These are phyloP conservation scores for Pelagia noctiluca DNA, from an alignment of 30 jellyfish, hydroid and myxozoan genomes.

Conservation along the genomic window DNA sequence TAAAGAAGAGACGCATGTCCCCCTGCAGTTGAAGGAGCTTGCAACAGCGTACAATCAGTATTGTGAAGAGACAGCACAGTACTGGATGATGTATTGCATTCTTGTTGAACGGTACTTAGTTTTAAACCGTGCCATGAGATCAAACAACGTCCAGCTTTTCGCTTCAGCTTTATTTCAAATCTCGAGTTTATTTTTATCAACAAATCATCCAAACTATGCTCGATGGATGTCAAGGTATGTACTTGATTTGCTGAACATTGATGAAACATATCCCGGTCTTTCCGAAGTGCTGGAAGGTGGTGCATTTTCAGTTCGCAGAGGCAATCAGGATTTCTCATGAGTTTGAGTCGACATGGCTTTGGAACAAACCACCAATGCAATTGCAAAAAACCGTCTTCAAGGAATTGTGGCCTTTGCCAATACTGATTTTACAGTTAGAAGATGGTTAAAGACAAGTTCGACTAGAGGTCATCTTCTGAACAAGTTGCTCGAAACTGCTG, in stretches of 20 bases:
- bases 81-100: conserved; percentile 35
- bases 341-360: conserved; percentile 3
- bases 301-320: conserved; percentile 1
- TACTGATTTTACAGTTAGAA: background rate
- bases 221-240: background rate
- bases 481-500: conserved; percentile 3
- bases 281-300: conserved; percentile 3
- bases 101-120: background rate
- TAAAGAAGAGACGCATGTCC: conserved; percentile 8
- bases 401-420: background rate
- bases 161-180: conserved; percentile 2
- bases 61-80: conserved; percentile 36
- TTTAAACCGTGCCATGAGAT: conserved; percentile 1
- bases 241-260: conserved; percentile 3
- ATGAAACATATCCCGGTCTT: background rate
- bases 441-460: background rate
- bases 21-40: background rate
- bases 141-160: conserved; percentile 2
- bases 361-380: background rate
- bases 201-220: conserved; percentile 3
- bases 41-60: conserved; percentile 14
- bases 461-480: background rate
- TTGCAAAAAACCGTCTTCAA: background rate
- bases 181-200: background rate
- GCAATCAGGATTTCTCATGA: conserved; percentile 3